Evolutionary conservation across 37 sponge, comb jelly and placozoan genomes (phyloP).

Genomic region (Trichoplax adhaerens): DNA sequence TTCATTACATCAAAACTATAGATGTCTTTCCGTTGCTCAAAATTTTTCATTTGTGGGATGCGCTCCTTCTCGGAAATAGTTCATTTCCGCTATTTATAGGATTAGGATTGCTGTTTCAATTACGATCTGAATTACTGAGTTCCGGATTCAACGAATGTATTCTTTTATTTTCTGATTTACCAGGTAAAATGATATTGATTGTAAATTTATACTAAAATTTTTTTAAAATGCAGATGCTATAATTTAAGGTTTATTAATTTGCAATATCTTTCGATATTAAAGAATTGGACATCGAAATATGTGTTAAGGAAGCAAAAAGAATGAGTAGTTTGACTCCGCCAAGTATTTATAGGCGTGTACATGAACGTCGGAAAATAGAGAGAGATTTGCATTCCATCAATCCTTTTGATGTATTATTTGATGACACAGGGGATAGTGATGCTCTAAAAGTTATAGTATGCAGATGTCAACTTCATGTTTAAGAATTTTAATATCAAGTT

Average conservation of each 20-base stretch:
- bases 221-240: no score
- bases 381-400: no score
- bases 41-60: constrained; percentile 91
- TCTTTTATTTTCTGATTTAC: constrained; percentile 93
- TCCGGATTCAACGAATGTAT: constrained; percentile 97
- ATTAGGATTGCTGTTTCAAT: constrained; percentile 71
- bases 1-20: neutral
- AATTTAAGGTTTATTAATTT: no score
- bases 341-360: constrained; percentile 30
- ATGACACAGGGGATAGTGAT: no score
- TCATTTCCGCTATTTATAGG: constrained; percentile 86
- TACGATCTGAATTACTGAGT: constrained; percentile 45
- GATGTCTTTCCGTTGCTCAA: constrained; percentile 87
- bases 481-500: no score
- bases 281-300: constrained; percentile 70
- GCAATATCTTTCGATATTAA: neutral
- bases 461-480: no score
- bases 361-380: constrained; percentile 9
- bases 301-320: constrained; percentile 37
- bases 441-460: no score
- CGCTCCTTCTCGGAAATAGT: constrained; percentile 63
- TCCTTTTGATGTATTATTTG: no score
- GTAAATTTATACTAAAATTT: no score
- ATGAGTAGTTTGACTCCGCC: constrained; percentile 43
- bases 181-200: constrained; percentile 28